Conservation (phyloP, 2,113 vertebrate genomes). For the Paralichthys olivaceus region DNA sequence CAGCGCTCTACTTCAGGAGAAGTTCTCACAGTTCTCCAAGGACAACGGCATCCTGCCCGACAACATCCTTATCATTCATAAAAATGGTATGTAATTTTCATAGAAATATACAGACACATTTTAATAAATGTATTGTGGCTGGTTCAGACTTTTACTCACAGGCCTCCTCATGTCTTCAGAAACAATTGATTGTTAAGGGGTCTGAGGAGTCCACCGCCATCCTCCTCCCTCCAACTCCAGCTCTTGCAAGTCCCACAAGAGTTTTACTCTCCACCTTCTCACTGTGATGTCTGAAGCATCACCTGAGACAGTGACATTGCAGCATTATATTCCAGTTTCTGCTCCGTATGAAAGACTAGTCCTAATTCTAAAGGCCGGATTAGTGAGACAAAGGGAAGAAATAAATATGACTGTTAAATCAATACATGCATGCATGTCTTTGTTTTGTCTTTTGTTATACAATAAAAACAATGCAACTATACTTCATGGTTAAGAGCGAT, state of each 20-base stretch:
- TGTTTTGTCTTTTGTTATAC: conserved; percentile 9
- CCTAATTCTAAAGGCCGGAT: not conserved
- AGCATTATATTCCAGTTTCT: not conserved
- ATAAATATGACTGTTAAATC: not conserved
- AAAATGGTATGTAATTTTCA: conserved; percentile 75
- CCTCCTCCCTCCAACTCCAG: not conserved
- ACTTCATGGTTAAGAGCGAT: not conserved
- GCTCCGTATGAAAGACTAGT: conserved; percentile 41
- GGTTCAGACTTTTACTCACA: conserved; percentile 4
- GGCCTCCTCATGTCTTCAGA: not conserved
- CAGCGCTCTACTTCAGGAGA: conserved; percentile 65
- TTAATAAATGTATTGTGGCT: not conserved
- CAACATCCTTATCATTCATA: conserved; percentile 79
- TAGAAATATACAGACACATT: too few species aligned
- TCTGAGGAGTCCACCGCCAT: not conserved
- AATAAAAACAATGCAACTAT: conserved; percentile 12
- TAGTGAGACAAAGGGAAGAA: not conserved
- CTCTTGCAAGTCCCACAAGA: not conserved
- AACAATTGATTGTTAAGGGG: conserved; percentile 54
- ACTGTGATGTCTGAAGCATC: conserved; percentile 1
- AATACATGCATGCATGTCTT: not conserved
- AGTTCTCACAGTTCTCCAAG: conserved; percentile 79
- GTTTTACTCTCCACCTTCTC: not conserved
- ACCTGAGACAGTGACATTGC: conserved; percentile 5
- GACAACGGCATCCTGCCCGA: conserved; percentile 78